Conservation (phyloP, 2,113 vertebrate genomes). For the Nesogale talazaci region DNA sequence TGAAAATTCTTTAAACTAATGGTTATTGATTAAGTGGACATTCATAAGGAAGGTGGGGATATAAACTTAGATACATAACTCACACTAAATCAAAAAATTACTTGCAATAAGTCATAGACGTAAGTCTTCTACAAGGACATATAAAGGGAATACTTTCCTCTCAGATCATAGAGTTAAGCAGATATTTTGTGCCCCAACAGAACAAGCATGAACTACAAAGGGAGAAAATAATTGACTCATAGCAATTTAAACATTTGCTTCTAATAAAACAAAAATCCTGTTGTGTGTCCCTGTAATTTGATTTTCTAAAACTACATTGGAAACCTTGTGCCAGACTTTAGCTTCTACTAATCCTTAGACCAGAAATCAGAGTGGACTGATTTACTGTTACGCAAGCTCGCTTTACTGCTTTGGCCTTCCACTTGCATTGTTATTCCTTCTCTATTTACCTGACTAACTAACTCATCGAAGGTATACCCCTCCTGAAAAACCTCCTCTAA, state of each 20-base stretch:
- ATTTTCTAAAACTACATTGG: not conserved
- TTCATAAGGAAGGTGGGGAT: not conserved
- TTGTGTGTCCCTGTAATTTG: not conserved
- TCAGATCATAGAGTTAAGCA: not conserved
- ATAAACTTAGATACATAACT: not conserved
- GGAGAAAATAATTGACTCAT: not conserved
- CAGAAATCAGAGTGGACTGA: not conserved
- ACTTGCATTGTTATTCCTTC: not conserved
- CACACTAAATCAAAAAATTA: not conserved
- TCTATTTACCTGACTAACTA: not conserved
- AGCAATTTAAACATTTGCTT: not conserved
- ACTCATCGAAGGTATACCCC: not conserved
- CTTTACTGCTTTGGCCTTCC: not conserved
- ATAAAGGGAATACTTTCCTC: not conserved
- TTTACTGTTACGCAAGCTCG: not conserved
- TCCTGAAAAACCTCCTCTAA: not conserved
- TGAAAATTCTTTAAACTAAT: not conserved
- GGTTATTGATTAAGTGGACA: not conserved
- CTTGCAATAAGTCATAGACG: not conserved
- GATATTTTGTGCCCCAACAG: not conserved
- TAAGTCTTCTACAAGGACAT: not conserved
- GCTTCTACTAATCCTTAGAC: not conserved
- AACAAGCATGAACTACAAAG: not conserved
- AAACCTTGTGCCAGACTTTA: not conserved
- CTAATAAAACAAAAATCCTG: not conserved